Evolutionary conservation across 2,888 invertebrate genomes (phyloP).

Genomic region (Cryptosula pallasiana): DNA sequence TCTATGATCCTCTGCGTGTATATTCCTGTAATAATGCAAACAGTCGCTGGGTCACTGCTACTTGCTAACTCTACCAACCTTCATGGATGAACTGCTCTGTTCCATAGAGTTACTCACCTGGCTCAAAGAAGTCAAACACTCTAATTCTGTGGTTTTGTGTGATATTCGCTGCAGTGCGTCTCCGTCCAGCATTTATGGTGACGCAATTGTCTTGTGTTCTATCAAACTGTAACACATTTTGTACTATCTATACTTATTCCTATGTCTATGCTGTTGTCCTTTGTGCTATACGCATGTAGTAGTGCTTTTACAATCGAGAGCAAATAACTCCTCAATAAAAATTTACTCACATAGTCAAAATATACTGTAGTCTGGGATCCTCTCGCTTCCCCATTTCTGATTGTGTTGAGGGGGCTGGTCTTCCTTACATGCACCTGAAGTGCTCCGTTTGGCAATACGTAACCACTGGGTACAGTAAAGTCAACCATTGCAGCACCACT

Average conservation of each 20-base stretch:
- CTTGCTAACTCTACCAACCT: no score
- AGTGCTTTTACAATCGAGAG: no score
- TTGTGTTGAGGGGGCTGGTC: background rate
- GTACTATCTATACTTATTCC: no score
- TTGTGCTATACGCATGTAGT: no score
- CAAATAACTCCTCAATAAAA: no score
- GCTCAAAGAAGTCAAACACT: slow-evolving; percentile 92
- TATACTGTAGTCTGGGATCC: slow-evolving; percentile 13
- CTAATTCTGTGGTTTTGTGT: slow-evolving; percentile 82
- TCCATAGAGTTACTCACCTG: slow-evolving; percentile 75
- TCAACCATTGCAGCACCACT: slow-evolving; percentile 2
- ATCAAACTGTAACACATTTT: slow-evolving; percentile 63
- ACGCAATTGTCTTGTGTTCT: slow-evolving; percentile 70
- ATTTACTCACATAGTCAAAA: slow-evolving; percentile 11
- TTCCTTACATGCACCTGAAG: background rate
- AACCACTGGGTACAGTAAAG: slow-evolving; percentile 17
- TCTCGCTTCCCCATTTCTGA: background rate
- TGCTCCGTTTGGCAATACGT: background rate
- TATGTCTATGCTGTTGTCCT: no score
- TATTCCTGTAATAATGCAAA: slow-evolving; percentile 6
- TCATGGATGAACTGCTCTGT: no score
- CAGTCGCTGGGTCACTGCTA: no score
- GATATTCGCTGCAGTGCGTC: slow-evolving; percentile 95
- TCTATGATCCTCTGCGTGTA: slow-evolving; percentile 4
- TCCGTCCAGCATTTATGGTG: slow-evolving; percentile 85